Percentiles rank a stretch among this genome's conserved stretches.
phyloP scores from a whole-genome alignment of 2,888 invertebrate species.

The Ochropleura leucogaster region DNA sequence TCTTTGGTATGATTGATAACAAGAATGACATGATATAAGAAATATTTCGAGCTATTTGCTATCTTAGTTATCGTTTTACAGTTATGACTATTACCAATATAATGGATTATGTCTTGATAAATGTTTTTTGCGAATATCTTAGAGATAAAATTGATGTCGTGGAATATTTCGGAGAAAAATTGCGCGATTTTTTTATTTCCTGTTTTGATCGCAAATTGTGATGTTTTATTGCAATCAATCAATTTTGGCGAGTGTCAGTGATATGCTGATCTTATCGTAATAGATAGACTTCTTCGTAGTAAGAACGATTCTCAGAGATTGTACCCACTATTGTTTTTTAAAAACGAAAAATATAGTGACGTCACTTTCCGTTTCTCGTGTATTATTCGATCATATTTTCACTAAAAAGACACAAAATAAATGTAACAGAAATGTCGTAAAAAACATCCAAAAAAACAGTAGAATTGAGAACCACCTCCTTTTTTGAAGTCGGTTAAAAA shows the following conservation, averaged over 20 bases:
- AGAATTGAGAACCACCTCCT: too few relatives aligned
- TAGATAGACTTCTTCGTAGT: constrained; percentile 3
- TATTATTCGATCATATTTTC: background rate
- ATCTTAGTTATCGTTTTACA: constrained; percentile 25
- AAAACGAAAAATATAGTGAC: background rate
- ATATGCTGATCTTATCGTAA: background rate
- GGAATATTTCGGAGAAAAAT: constrained; percentile 35
- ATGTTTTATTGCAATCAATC: constrained; percentile 28
- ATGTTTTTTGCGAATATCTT: constrained; percentile 19
- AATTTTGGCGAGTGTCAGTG: background rate
- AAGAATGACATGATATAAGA: background rate
- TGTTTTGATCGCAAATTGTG: constrained; percentile 14
- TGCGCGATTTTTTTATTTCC: constrained; percentile 15
- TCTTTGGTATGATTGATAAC: constrained; percentile 19
- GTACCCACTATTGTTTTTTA: background rate
- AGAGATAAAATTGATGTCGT: constrained; percentile 20
- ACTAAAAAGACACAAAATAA: too few relatives aligned
- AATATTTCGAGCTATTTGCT: background rate
- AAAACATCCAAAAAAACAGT: too few relatives aligned
- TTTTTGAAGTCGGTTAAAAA: too few relatives aligned
- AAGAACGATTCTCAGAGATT: background rate
- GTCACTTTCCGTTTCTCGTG: background rate
- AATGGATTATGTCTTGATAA: constrained; percentile 23
- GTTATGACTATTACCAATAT: constrained; percentile 27
- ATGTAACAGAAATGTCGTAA: too few relatives aligned